Conservation (phyloP, 2,888 invertebrate genomes). For the Habroteleia sp. region DNA sequence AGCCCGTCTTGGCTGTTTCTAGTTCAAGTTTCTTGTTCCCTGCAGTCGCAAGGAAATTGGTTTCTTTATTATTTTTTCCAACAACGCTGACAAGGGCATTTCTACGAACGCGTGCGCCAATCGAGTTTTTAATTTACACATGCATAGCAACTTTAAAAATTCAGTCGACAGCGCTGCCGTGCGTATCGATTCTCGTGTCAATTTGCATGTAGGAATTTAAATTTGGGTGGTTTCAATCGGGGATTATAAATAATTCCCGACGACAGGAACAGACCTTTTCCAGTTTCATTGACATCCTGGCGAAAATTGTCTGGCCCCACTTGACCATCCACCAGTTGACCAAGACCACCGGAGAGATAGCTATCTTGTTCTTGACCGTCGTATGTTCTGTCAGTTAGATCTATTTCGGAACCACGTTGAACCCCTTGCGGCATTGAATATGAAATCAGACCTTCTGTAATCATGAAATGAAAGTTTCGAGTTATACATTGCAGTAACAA, state of each 20-base stretch:
- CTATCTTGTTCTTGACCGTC: constrained; percentile 87
- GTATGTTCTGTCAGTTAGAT: constrained; percentile 89
- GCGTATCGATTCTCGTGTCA: constrained; percentile 25
- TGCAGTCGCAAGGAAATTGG: constrained; percentile 45
- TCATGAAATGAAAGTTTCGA: constrained; percentile 35
- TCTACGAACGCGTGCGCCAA: constrained; percentile 3
- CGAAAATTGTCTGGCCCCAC: constrained; percentile 89
- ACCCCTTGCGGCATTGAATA: constrained; percentile 90
- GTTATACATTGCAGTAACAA: constrained; percentile 20
- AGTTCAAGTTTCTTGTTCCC: constrained; percentile 39
- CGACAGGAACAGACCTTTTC: constrained; percentile 83
- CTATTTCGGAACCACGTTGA: constrained; percentile 87
- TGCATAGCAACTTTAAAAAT: constrained; percentile 24
- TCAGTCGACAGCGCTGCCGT: constrained; percentile 3
- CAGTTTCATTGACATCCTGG: constrained; percentile 85
- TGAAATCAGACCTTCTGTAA: constrained; percentile 88
- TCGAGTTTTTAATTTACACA: constrained; percentile 35
- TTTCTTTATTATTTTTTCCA: constrained; percentile 55
- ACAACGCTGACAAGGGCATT: constrained; percentile 31
- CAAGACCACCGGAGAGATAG: constrained; percentile 87
- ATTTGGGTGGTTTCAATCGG: constrained; percentile 14
- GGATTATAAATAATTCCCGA: constrained; percentile 42
- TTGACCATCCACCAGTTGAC: constrained; percentile 90
- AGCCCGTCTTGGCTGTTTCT: constrained; percentile 51
- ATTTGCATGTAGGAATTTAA: constrained; percentile 33